Percentiles rank a stretch among this genome's conserved stretches.
Evolutionary conservation across 2,113 vertebrate genomes (phyloP).

Genomic region (Fulmarus glacialis): DNA sequence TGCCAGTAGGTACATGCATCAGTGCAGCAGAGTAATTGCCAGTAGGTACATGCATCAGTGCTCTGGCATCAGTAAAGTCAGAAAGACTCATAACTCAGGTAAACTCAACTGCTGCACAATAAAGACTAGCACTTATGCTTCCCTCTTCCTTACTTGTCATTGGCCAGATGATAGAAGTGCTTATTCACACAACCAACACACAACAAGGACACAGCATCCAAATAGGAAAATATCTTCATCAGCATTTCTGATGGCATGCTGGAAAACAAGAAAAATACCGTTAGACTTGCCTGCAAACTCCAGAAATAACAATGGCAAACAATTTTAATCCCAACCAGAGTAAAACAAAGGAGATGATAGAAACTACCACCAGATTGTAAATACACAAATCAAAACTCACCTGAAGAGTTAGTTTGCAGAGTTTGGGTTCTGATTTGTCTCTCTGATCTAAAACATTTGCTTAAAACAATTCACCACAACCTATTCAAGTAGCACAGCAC

Average conservation of each 20-base stretch:
- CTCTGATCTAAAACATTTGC: not conserved
- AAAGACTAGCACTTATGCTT: not conserved
- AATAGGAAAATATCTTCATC: constrained; percentile 84
- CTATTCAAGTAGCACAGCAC: not conserved
- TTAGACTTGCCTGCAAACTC: not conserved
- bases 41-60: not conserved
- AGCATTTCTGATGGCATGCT: constrained; percentile 87
- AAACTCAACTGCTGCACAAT: not conserved
- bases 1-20: not conserved
- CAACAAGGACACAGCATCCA: constrained; percentile 83
- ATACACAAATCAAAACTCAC: not conserved
- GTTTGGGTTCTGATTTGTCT: not conserved
- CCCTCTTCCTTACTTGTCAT: constrained; percentile 83
- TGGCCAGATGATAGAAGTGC: constrained; percentile 80
- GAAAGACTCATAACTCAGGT: not conserved
- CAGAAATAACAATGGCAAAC: not conserved
- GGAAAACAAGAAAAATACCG: not conserved
- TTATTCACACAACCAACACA: constrained; percentile 81
- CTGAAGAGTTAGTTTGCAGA: not conserved
- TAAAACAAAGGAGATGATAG: not conserved
- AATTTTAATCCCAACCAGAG: not conserved
- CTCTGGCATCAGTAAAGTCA: not conserved
- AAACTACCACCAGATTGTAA: not conserved
- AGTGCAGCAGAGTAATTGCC: not conserved
- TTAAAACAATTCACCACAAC: not conserved